phyloP scores from a whole-genome alignment of 2,113 vertebrate species.

The Tauraco erythrolophus region DNA sequence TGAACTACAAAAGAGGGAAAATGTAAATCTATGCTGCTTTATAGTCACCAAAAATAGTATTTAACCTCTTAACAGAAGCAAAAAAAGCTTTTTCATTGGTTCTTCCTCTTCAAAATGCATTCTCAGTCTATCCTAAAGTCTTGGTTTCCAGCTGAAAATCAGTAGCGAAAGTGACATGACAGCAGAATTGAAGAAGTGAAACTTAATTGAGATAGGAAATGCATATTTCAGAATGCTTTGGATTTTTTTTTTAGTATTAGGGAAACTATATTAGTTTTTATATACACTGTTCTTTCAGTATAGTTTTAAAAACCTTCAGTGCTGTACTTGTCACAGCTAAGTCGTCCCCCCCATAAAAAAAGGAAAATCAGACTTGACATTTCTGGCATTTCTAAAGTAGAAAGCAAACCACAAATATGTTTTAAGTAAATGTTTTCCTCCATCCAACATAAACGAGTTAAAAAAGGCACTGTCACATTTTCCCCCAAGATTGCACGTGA shows the following conservation, averaged over 20 bases:
- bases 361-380: neutral
- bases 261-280: neutral
- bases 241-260: neutral
- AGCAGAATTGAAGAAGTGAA: neutral
- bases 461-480: neutral
- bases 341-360: accelerated
- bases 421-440: neutral
- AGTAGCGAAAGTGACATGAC: neutral
- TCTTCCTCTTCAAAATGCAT: neutral
- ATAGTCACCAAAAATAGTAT: neutral
- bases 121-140: neutral
- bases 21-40: neutral
- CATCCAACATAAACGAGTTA: neutral
- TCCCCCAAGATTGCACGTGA: neutral
- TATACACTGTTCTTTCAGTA: neutral
- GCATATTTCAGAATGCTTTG: neutral
- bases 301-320: neutral
- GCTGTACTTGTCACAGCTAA: neutral
- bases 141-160: neutral
- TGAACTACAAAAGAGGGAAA: neutral
- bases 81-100: neutral
- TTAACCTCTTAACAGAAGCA: neutral
- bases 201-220: neutral
- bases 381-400: neutral
- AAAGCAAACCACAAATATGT: neutral